Evolutionary conservation across 2,113 vertebrate genomes (phyloP).

Genomic region (Uropsilus gracilis): DNA sequence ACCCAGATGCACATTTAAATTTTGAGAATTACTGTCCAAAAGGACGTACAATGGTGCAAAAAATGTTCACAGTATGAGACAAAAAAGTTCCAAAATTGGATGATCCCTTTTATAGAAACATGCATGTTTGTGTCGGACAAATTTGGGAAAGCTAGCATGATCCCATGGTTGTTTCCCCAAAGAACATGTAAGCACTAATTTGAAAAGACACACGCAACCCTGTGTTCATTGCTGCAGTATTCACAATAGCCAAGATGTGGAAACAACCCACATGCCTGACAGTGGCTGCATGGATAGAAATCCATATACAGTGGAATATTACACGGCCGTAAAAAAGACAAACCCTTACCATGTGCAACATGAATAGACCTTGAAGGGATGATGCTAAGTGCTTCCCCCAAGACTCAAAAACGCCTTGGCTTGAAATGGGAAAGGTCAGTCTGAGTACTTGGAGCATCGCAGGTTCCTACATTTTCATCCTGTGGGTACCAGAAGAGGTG

Average conservation of each 20-base stretch:
- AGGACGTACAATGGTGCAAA: conserved; percentile 8
- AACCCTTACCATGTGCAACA: too few species aligned
- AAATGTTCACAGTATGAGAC: conserved; percentile 3
- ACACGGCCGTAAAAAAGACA: too few species aligned
- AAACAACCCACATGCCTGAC: too few species aligned
- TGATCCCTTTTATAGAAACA: conserved; percentile 18
- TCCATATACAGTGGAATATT: too few species aligned
- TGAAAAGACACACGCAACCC: too few species aligned
- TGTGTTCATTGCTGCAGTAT: too few species aligned
- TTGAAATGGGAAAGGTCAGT: neutral
- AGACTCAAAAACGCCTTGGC: neutral
- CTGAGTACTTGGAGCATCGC: neutral
- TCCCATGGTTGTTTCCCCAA: too few species aligned
- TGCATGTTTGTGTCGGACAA: conserved; percentile 4
- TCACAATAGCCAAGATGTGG: too few species aligned
- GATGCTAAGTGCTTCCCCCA: neutral
- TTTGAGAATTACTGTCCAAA: neutral
- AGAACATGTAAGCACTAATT: too few species aligned
- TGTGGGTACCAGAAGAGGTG: neutral
- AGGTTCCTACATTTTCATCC: neutral
- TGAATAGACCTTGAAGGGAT: too few species aligned
- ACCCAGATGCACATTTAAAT: neutral
- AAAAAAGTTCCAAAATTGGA: conserved; percentile 7
- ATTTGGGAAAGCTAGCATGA: conserved; percentile 9
- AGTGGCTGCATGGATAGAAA: too few species aligned